Conservation (phyloP, 2,888 invertebrate genomes). For the Tupiocoris notatus region DNA sequence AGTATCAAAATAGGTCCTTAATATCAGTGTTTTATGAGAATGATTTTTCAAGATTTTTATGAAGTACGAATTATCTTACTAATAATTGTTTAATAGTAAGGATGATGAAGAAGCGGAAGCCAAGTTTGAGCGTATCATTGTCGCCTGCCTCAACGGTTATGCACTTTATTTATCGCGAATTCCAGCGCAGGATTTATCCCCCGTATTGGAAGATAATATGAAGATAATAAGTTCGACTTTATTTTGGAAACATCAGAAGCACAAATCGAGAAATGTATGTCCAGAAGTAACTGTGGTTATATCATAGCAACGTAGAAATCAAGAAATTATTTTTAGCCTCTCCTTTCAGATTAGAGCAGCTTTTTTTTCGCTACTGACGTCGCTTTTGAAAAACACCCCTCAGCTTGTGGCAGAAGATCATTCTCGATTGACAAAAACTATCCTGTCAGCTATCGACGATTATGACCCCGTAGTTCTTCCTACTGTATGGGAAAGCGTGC, state of each 20-base stretch:
- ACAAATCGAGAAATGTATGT: constrained; percentile 57
- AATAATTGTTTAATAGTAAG: constrained; percentile 9
- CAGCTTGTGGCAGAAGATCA: constrained; percentile 60
- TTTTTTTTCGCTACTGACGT: constrained; percentile 68
- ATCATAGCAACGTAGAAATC: too few species aligned
- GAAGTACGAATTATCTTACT: neutral
- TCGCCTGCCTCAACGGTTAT: constrained; percentile 66
- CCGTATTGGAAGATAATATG: constrained; percentile 58
- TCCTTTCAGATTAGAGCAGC: constrained; percentile 49
- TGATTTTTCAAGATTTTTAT: neutral
- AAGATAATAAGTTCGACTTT: constrained; percentile 61
- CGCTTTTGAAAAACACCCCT: constrained; percentile 60
- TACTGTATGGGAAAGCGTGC: constrained; percentile 72
- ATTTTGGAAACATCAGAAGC: constrained; percentile 72
- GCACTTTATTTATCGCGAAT: constrained; percentile 63
- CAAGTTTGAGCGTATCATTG: constrained; percentile 66
- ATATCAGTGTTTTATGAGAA: neutral
- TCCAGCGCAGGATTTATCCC: constrained; percentile 57
- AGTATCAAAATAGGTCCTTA: neutral
- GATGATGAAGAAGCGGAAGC: constrained; percentile 66
- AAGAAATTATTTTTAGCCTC: too few species aligned
- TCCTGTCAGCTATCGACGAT: constrained; percentile 68
- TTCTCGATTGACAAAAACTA: constrained; percentile 59
- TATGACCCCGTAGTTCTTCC: constrained; percentile 66
- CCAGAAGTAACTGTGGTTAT: too few species aligned